phyloP scores from a whole-genome alignment of 2,797 vertebrate genomes.

The Coluber constrictor region DNA sequence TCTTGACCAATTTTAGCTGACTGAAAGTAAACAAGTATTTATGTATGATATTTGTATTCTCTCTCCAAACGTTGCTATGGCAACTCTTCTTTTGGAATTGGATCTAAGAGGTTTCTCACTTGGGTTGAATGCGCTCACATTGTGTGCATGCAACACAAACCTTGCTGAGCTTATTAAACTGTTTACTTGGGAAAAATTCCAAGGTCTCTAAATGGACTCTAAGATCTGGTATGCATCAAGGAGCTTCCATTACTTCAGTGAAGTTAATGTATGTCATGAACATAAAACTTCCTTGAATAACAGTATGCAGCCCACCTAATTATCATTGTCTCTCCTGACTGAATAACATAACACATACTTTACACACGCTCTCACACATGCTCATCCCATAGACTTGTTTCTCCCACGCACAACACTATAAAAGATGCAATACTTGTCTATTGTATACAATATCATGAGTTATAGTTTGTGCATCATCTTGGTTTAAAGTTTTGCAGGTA shows the following conservation, averaged over 20 bases:
- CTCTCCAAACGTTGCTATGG: not conserved
- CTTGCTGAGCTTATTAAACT: slow-evolving; percentile 7
- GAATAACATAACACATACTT: not conserved
- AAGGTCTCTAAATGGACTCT: slow-evolving; percentile 19
- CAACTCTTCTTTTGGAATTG: slow-evolving; percentile 12
- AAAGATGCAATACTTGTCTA: not conserved
- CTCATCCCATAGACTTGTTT: not conserved
- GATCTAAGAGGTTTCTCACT: slow-evolving; percentile 14
- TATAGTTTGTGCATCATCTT: not conserved
- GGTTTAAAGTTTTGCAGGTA: not conserved
- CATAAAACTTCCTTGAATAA: slow-evolving; percentile 12
- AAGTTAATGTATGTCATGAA: not conserved
- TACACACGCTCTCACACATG: not conserved
- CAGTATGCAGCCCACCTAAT: not conserved
- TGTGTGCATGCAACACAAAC: slow-evolving; percentile 9
- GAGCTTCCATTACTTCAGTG: slow-evolving; percentile 17
- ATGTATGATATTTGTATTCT: not conserved
- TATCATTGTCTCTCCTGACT: not conserved
- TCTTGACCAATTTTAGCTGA: not conserved
- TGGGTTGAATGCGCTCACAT: not conserved
- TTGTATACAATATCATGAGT: not conserved
- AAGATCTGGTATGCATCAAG: slow-evolving; percentile 25
- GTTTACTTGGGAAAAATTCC: slow-evolving; percentile 25
- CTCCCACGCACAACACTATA: not conserved
- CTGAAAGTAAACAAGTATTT: slow-evolving; percentile 9